Base-by-base conservation (phyloP, 2,113 vertebrate genomes). In the Corvus cornix region DNA sequence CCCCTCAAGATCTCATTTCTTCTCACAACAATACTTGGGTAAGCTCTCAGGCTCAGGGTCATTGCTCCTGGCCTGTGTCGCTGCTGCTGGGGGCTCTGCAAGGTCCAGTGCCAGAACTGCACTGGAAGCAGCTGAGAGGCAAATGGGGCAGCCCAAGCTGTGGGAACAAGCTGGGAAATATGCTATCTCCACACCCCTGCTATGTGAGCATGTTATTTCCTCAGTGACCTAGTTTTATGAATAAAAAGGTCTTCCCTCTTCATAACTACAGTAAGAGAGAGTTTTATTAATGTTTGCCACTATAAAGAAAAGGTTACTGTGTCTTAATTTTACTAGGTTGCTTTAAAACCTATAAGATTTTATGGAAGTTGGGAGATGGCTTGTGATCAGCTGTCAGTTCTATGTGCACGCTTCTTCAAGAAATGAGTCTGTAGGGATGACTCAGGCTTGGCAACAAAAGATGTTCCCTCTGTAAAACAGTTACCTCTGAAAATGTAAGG, bases 401-500 rank as follows among this genome's bases (percentile, higher is more conserved):
- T 92, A 37, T 87, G 86, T 63, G 80, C 76, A 60, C 2, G 33
- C 78, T 95, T 64, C 90, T 94, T 96, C 9, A 4, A 67, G 89
- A 95, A 95, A 81, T 86, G 76, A 95, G 68, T 95, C 95, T 92
- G 64, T 95, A 75, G 84, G 89, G 91, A 96, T 96, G 94, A 96
- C 76, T 96, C 95, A 97, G 91, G 59, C 86, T 95, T 97, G 96
- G 95, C 95, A 95, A 90, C 86, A 93, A 90, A 95, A 96, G 91
- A 97, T 95, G 68, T 95, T 96, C 86, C 60, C 39, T 96, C 68
- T 87, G 64, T 92, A 87, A 90, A 97, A 81, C 72, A 88, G 96
- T 92, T 95, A 90, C 52, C 82, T 90, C 83, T 93, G 79, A 93
- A 84, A 96, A 96, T 90, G 55, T 92, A 90, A 77, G 83, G 48